phyloP scores from a whole-genome alignment of 2,888 invertebrate species.

The Pardosa pseudoannulata region DNA sequence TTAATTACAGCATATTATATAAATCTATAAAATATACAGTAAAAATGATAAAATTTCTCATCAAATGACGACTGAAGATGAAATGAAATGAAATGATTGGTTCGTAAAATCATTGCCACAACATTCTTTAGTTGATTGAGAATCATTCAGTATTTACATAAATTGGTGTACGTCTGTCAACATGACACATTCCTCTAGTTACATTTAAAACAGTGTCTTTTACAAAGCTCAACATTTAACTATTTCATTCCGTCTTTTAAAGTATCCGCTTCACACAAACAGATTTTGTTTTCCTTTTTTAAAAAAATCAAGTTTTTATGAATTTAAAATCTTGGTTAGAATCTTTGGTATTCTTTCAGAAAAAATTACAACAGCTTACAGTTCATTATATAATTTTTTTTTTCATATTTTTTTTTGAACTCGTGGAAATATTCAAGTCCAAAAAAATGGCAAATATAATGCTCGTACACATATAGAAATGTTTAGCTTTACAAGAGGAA shows the following conservation, averaged over 20 bases:
- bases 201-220: neutral
- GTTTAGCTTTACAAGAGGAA: neutral
- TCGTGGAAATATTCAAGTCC: neutral
- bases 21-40: constrained; percentile 60
- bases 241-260: neutral
- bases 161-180: constrained; percentile 18
- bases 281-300: neutral
- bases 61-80: constrained; percentile 21
- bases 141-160: constrained; percentile 62
- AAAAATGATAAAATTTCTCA: constrained; percentile 32
- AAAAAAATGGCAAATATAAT: neutral
- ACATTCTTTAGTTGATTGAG: neutral
- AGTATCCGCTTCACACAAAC: neutral
- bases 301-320: neutral
- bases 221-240: constrained; percentile 3
- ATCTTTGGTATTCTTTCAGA: neutral
- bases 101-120: constrained; percentile 2
- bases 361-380: constrained; percentile 1
- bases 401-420: constrained; percentile 1
- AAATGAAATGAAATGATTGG: constrained; percentile 19
- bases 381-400: neutral
- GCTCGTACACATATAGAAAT: neutral
- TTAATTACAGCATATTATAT: constrained; percentile 28
- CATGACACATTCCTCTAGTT: neutral
- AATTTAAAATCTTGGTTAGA: constrained; percentile 5